These are phyloP conservation scores for Spongia lamella DNA, from an alignment of 37 sponge, comb jelly and placozoan genomes.

Conservation along the genomic window DNA sequence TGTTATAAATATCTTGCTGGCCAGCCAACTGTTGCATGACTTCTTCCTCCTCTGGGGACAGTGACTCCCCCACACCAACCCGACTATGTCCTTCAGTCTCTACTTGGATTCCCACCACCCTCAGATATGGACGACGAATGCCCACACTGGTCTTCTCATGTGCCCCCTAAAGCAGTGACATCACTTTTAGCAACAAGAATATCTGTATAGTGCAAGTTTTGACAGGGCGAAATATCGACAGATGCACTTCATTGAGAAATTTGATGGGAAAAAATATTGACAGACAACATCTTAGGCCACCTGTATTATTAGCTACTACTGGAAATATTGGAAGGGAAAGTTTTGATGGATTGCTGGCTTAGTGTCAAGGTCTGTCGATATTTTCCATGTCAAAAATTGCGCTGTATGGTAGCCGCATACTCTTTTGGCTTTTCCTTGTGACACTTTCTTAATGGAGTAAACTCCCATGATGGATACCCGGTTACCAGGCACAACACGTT, in stretches of 20 bases:
- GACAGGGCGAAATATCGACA: too few species aligned
- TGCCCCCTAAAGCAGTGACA: slow-evolving; percentile 7
- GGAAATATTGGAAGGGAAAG: too few species aligned
- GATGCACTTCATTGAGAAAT: too few species aligned
- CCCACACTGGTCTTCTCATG: slow-evolving; percentile 80
- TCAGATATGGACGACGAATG: slow-evolving; percentile 91
- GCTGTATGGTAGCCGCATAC: not conserved
- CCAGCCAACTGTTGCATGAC: slow-evolving; percentile 78
- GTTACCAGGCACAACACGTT: slow-evolving; percentile 96
- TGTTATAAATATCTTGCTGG: slow-evolving; percentile 84
- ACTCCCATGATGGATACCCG: slow-evolving; percentile 89
- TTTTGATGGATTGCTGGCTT: too few species aligned
- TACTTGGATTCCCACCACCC: slow-evolving; percentile 91
- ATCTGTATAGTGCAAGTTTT: not conserved
- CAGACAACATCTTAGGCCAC: too few species aligned
- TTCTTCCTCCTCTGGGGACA: slow-evolving; percentile 93
- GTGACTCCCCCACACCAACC: slow-evolving; percentile 36
- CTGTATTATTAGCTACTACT: too few species aligned
- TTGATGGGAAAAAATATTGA: too few species aligned
- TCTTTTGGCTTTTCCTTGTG: too few species aligned
- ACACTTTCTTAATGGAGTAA: slow-evolving; percentile 89
- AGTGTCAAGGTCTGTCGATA: too few species aligned
- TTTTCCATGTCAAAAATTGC: too few species aligned
- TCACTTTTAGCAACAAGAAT: not conserved
- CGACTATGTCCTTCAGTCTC: slow-evolving; percentile 88